Evolutionary conservation across 2,888 invertebrate species (phyloP).

Genomic region (Cremastinae sp.): DNA sequence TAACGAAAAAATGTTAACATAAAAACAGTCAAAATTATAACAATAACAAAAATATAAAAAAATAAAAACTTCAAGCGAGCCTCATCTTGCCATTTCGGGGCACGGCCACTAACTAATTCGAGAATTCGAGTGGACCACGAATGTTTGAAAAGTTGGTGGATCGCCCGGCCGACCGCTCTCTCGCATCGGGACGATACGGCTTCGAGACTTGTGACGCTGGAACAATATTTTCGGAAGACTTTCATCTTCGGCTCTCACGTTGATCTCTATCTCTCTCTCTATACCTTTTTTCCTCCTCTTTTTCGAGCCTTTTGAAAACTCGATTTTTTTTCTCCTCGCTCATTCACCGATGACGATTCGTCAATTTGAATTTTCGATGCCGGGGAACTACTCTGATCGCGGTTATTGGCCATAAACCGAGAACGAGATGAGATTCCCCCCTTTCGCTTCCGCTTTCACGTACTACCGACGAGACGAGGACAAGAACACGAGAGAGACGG

Average conservation of each 20-base stretch:
- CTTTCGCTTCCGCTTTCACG: constrained; percentile 60
- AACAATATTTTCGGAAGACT: constrained; percentile 54
- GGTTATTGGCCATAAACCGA: constrained; percentile 50
- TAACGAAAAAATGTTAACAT: too few species aligned
- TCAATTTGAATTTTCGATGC: constrained; percentile 52
- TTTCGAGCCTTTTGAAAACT: constrained; percentile 17
- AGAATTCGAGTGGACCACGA: constrained; percentile 20
- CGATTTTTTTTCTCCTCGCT: constrained; percentile 22
- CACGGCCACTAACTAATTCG: constrained; percentile 54
- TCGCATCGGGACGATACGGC: constrained; percentile 30
- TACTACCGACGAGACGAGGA: background rate
- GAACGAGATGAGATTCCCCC: constrained; percentile 34
- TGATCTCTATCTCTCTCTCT: background rate
- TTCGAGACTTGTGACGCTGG: constrained; percentile 6
- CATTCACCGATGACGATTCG: constrained; percentile 37
- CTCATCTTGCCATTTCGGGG: constrained; percentile 50
- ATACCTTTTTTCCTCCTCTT: background rate
- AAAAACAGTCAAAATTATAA: background rate
- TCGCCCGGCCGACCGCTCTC: constrained; percentile 26
- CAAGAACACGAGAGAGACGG: constrained; percentile 23
- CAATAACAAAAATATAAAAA: constrained; percentile 4
- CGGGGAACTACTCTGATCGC: constrained; percentile 38
- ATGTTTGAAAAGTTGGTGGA: constrained; percentile 46
- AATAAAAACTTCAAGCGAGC: background rate
- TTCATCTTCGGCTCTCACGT: constrained; percentile 53